Evolutionary conservation across 2,113 vertebrate species (phyloP).

Genomic region (Candoia aspera): DNA sequence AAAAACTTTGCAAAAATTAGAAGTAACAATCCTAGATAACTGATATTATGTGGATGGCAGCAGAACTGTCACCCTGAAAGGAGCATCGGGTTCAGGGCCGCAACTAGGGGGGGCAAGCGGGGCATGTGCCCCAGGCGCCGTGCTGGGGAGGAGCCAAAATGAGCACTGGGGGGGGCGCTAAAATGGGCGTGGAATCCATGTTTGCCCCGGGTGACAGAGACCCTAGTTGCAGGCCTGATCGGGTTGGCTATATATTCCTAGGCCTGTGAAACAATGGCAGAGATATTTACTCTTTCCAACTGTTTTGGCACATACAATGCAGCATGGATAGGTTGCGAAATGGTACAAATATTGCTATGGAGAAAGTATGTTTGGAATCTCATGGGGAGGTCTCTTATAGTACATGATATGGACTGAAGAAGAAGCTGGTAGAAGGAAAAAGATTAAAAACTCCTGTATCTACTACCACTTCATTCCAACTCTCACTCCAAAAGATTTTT

Average conservation of each 20-base stretch:
- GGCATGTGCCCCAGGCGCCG: too few species aligned
- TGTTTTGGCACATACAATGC: not conserved
- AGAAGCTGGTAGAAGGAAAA: not conserved
- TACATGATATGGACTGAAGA: not conserved
- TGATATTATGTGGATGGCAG: not conserved
- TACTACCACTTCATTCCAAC: not conserved
- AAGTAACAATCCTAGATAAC: not conserved
- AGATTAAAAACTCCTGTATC: not conserved
- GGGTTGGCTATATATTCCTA: not conserved
- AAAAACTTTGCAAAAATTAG: constrained; percentile 7
- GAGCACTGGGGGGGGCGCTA: too few species aligned
- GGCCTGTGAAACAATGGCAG: not conserved
- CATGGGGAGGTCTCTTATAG: not conserved
- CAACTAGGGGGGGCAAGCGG: too few species aligned
- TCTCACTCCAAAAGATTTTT: not conserved
- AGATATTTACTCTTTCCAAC: not conserved
- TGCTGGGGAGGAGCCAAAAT: too few species aligned
- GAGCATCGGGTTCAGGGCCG: too few species aligned
- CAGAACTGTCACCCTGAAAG: not conserved
- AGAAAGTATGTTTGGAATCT: not conserved
- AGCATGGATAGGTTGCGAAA: not conserved
- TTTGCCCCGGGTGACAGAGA: too few species aligned
- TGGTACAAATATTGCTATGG: not conserved
- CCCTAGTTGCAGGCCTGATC: too few species aligned
- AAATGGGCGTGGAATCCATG: too few species aligned